phyloP scores from a whole-genome alignment of 2,113 vertebrate species.

The Uropsilus gracilis region DNA sequence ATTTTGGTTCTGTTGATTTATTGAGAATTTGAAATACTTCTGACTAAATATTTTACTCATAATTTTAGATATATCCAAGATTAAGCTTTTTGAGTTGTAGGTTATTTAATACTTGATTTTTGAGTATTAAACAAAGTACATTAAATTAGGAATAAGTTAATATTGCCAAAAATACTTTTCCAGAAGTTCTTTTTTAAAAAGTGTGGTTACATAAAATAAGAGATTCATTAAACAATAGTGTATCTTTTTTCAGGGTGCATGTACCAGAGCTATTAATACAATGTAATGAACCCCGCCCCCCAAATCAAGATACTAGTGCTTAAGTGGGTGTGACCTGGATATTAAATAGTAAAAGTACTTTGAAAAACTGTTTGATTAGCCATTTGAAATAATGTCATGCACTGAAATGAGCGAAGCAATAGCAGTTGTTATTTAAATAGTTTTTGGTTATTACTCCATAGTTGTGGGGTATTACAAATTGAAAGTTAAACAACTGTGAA shows the following conservation, averaged over 20 bases:
- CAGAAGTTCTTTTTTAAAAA: conserved; percentile 19
- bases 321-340: not conserved
- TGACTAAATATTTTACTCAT: not conserved
- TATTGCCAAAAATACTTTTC: not conserved
- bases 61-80: conserved; percentile 12
- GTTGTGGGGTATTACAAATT: conserved; percentile 26
- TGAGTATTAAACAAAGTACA: not conserved
- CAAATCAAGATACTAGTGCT: not conserved
- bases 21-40: conserved; percentile 39
- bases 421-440: not conserved
- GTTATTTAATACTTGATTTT: conserved; percentile 37
- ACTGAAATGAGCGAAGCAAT: not conserved
- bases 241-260: not conserved
- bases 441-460: not conserved
- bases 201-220: not conserved
- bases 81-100: not conserved
- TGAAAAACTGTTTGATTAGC: conserved; percentile 2
- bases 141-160: not conserved
- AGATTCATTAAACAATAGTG: not conserved
- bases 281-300: not conserved
- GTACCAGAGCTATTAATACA: not conserved
- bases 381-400: not conserved
- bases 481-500: conserved; percentile 10
- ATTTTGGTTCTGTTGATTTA: conserved; percentile 16
- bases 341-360: not conserved